Percentiles rank a stretch among this genome's conserved stretches.
Evolutionary conservation across 2,797 vertebrate genomes (phyloP).

Genomic region (Holocentrus rufus): DNA sequence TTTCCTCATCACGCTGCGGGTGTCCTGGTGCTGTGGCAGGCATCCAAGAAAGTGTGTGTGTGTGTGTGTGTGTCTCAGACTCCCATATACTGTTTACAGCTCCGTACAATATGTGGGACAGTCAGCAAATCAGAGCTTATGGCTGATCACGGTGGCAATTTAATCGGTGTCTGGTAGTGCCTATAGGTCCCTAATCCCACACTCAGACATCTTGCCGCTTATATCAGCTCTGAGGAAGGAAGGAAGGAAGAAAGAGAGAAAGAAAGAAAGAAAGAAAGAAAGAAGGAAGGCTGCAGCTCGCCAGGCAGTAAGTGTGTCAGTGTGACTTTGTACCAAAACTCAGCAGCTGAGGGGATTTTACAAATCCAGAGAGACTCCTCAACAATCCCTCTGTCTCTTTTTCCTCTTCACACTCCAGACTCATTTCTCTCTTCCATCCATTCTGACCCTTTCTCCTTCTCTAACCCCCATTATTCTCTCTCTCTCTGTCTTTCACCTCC

Average conservation of each 20-base stretch:
- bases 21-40: constrained; percentile 57
- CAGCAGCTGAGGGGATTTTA: constrained; percentile 64
- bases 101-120: constrained; percentile 50
- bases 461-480: constrained; percentile 61
- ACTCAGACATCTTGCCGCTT: constrained; percentile 58
- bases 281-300: constrained; percentile 26
- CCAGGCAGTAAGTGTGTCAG: constrained; percentile 76
- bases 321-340: constrained; percentile 75
- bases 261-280: not conserved
- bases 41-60: constrained; percentile 48
- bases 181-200: constrained; percentile 2
- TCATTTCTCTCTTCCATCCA: constrained; percentile 49
- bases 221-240: constrained; percentile 64
- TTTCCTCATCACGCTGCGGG: constrained; percentile 51
- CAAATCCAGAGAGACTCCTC: constrained; percentile 71
- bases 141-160: not conserved
- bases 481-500: constrained; percentile 36
- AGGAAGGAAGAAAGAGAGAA: not conserved
- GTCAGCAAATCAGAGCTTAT: constrained; percentile 11
- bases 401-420: constrained; percentile 52
- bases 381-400: constrained; percentile 52
- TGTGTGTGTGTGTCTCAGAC: constrained; percentile 16
- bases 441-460: constrained; percentile 54
- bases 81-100: constrained; percentile 48
- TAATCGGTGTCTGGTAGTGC: not conserved